Conservation (phyloP, 2,113 vertebrate species). For the Lepidothrix coronata region DNA sequence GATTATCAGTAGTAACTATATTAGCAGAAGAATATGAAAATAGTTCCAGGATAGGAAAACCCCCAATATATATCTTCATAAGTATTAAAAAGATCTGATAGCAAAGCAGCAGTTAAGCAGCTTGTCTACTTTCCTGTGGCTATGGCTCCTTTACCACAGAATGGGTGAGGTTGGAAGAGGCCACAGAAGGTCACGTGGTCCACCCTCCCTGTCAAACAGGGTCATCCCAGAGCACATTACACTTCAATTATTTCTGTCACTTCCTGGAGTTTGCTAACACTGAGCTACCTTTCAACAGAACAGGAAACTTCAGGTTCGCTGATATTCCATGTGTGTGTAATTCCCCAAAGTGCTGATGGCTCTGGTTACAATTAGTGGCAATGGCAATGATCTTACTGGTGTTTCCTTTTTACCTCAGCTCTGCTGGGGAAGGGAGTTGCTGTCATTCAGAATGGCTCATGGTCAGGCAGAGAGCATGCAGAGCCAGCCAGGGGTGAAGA, state of each 20-base stretch:
- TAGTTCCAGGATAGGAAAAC: background rate
- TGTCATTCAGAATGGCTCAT: background rate
- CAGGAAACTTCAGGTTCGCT: conserved; percentile 55
- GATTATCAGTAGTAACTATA: background rate
- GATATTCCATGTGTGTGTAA: conserved; percentile 62
- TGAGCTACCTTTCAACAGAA: conserved; percentile 33
- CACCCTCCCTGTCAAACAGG: background rate
- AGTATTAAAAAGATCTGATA: background rate
- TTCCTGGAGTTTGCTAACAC: conserved; percentile 26
- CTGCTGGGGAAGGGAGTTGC: conserved; percentile 38
- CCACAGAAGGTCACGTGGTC: background rate
- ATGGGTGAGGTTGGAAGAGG: background rate
- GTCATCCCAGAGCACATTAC: background rate
- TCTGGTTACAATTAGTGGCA: conserved; percentile 52
- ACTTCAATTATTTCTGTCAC: background rate
- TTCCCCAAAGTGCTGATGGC: conserved; percentile 65
- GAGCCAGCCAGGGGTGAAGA: background rate
- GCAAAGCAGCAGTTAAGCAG: background rate
- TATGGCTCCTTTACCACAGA: background rate
- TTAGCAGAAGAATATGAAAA: background rate
- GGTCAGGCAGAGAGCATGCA: background rate
- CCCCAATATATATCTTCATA: background rate
- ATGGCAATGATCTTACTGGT: conserved; percentile 25
- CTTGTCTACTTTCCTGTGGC: background rate
- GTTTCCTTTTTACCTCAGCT: conserved; percentile 2